Base-by-base conservation (phyloP, 1,140 invertebrate species). In the Atopsyche davidsoni region DNA sequence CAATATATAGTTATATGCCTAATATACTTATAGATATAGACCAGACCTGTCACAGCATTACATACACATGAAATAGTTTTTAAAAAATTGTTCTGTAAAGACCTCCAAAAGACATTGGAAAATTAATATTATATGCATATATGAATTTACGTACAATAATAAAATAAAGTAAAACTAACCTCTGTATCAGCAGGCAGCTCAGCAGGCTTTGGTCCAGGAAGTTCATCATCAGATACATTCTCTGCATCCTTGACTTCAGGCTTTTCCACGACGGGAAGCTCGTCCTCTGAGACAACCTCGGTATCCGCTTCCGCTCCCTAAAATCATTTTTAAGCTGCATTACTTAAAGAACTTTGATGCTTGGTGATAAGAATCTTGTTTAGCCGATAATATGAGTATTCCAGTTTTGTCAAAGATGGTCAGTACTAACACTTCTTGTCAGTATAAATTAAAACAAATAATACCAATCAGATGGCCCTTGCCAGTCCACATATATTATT, bases 211-310 rank as follows among this genome's bases (percentile, higher is more conserved):
- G 83, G 79, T 1, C 80, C 85, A 16, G 86, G 86, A 4, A 89
- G 64, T 68, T 89, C 86, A 68, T 88, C 72, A 62, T 74, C 72
- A 11, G 68, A 69, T 35, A 75, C 68, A 23, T 72, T 71, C 16
- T 55, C 44, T n/a, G 70, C 67, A 56, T 73, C 61, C 72, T 72
- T 41, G 62, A 63, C 68, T 68, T 58, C 56, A 6, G 70, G 70
- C 53, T 75, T 74, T 46, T 72, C 69, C 21, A 81, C 77, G 16
- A 68, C 71, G 17, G 85, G 85, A 19, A 89, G 63, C 68, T 89
- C 86, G 67, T 89, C 86, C 62, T 88, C 86, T 1, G 86, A 88
- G 2, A 89, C 86, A 2, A 86, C 84, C 64, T 89, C 86, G 0
- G 85, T 87, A 68, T 88, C 73, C 48, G 22, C 71, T 4, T 38